phyloP scores from a whole-genome alignment of 2,888 invertebrate genomes.

The Cactoblastis cactorum region DNA sequence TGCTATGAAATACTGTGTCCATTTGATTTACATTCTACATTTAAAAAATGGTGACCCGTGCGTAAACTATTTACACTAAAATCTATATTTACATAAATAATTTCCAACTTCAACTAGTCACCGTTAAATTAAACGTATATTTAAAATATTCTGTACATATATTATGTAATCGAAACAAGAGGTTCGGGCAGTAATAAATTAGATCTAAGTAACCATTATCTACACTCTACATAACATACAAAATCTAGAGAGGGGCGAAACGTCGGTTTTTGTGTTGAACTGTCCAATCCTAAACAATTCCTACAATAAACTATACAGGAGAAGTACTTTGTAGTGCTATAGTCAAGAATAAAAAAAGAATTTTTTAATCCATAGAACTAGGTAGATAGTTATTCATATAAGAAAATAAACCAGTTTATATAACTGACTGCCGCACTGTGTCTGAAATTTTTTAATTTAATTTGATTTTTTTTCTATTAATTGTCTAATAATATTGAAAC shows the following conservation, averaged over 20 bases:
- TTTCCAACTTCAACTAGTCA: constrained; percentile 30
- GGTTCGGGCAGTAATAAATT: constrained; percentile 28
- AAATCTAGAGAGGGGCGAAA: constrained; percentile 9
- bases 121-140: constrained; percentile 27
- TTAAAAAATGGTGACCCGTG: constrained; percentile 35
- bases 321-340: no score
- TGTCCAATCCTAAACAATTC: background rate
- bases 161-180: constrained; percentile 19
- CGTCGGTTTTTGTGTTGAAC: background rate
- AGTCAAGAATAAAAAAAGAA: no score
- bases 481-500: no score
- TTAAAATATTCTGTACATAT: constrained; percentile 49
- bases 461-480: no score
- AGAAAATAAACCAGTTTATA: no score
- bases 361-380: no score
- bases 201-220: constrained; percentile 29
- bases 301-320: no score
- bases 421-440: no score
- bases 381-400: no score
- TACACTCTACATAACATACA: constrained; percentile 29
- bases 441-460: no score
- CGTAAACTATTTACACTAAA: constrained; percentile 39
- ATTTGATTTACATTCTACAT: constrained; percentile 24
- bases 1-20: constrained; percentile 25
- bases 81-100: constrained; percentile 49